Evolutionary conservation across 2,888 invertebrate genomes (phyloP).

Genomic region (Pyralis farinalis): DNA sequence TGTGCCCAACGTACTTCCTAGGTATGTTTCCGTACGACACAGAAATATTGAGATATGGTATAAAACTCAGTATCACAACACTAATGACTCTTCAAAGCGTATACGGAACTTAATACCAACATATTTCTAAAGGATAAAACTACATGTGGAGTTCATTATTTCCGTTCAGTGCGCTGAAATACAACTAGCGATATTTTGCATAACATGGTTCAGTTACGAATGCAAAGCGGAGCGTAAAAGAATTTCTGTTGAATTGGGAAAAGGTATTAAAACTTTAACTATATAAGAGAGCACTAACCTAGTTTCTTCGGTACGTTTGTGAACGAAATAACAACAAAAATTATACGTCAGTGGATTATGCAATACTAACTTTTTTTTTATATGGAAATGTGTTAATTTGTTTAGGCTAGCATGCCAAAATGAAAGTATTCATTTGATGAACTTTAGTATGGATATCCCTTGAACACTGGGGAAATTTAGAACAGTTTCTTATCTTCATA

Average conservation of each 20-base stretch:
- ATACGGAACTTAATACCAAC: not conserved
- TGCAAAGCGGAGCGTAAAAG: not conserved
- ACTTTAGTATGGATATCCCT: too few species aligned
- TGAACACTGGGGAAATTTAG: too few species aligned
- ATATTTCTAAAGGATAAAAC: not conserved
- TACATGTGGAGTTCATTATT: not conserved
- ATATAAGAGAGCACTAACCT: not conserved
- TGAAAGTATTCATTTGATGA: too few species aligned
- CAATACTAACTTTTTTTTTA: too few species aligned
- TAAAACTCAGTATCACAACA: too few species aligned
- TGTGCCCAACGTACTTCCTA: not conserved
- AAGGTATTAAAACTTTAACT: conserved; percentile 6
- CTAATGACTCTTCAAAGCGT: not conserved
- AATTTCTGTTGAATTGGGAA: conserved; percentile 2
- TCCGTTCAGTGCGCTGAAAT: not conserved
- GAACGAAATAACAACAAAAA: too few species aligned
- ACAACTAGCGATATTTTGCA: not conserved
- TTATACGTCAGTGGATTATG: too few species aligned
- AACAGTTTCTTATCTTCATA: too few species aligned
- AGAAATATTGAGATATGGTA: too few species aligned
- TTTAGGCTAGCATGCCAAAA: too few species aligned
- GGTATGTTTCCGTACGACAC: not conserved
- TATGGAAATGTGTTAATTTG: too few species aligned
- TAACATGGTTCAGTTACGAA: not conserved
- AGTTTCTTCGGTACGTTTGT: not conserved